Conservation (phyloP, 2,113 vertebrate genomes). For the Silurus asotus region DNA sequence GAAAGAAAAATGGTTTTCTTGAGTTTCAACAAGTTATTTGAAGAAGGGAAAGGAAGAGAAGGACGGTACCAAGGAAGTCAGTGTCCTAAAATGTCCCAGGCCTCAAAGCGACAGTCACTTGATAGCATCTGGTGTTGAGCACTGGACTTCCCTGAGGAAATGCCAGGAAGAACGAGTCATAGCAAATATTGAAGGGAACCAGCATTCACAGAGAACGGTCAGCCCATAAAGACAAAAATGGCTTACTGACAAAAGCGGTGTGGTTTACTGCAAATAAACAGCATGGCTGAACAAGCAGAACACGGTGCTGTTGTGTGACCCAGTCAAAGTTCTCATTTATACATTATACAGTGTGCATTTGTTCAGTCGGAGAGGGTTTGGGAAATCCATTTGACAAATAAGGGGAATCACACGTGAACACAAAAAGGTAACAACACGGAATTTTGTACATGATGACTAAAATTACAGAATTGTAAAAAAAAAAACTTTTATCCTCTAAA, state of each 20-base stretch:
- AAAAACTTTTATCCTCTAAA: too few species aligned
- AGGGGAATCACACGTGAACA: neutral
- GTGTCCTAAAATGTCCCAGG: conserved; percentile 1
- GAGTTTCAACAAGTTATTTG: neutral
- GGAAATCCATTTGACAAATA: neutral
- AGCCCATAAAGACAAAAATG: neutral
- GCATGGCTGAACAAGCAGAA: too few species aligned
- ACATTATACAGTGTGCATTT: neutral
- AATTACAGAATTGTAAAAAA: too few species aligned
- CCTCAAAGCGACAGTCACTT: conserved; percentile 19
- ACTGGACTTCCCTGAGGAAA: conserved; percentile 52
- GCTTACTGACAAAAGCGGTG: neutral
- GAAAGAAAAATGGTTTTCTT: neutral
- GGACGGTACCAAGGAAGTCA: conserved; percentile 29
- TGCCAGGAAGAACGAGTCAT: conserved; percentile 43
- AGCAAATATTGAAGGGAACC: neutral
- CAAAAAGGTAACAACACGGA: neutral
- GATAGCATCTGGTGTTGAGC: conserved; percentile 35
- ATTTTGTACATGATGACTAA: neutral
- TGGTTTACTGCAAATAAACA: neutral
- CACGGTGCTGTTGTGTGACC: neutral
- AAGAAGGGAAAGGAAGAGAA: conserved; percentile 12
- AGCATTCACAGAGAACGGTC: neutral
- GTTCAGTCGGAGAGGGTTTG: neutral
- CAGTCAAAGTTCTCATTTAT: neutral